Evolutionary conservation across 2,888 invertebrate genomes (phyloP).

Genomic region (Gerosis bhagava): DNA sequence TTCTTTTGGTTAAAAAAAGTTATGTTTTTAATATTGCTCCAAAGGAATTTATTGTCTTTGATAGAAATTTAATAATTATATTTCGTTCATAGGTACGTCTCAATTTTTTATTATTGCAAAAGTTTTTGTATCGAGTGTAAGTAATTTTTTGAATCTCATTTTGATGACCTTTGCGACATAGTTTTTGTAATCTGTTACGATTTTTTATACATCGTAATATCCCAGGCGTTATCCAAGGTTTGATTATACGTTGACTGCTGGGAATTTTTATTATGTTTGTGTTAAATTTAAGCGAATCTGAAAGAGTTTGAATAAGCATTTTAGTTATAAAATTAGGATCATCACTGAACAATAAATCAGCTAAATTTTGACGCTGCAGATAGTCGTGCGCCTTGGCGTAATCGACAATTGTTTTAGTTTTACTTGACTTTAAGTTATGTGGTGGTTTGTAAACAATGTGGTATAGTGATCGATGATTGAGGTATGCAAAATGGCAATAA

Average conservation of each 20-base stretch:
- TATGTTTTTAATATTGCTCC: slow-evolving; percentile 28
- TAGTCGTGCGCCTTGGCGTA: too few species aligned
- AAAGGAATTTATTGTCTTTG: slow-evolving; percentile 19
- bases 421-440: too few species aligned
- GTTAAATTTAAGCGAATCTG: too few species aligned
- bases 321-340: not conserved
- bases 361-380: too few species aligned
- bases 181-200: not conserved
- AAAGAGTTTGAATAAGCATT: not conserved
- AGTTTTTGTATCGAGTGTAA: not conserved
- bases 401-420: too few species aligned
- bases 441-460: too few species aligned
- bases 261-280: not conserved
- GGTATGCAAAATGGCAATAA: too few species aligned
- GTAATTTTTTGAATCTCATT: not conserved
- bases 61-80: slow-evolving; percentile 2
- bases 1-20: slow-evolving; percentile 15
- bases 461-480: too few species aligned
- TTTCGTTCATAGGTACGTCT: not conserved
- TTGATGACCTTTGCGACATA: not conserved
- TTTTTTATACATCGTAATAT: slow-evolving; percentile 2
- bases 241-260: not conserved
- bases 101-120: not conserved
- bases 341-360: too few species aligned
- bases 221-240: not conserved